Evolutionary conservation across 2,888 invertebrate species (phyloP).

Genomic region (Noctua janthe): DNA sequence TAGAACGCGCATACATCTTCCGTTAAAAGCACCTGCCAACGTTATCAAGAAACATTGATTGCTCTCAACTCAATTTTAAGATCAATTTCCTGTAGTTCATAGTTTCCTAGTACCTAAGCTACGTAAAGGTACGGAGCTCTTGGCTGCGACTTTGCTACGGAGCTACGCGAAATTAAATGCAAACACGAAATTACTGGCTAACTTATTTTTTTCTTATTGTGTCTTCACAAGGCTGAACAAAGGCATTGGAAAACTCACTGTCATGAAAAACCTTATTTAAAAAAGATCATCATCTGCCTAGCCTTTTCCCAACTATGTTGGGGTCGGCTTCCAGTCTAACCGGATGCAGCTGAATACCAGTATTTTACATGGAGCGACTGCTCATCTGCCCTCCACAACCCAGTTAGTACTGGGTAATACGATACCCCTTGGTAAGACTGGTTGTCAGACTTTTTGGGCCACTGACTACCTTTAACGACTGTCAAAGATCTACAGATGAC

Average conservation of each 20-base stretch:
- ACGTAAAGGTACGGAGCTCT: background rate
- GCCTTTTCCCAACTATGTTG: too few relatives aligned
- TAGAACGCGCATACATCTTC: constrained; percentile 15
- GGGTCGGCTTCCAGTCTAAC: too few relatives aligned
- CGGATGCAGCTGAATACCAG: too few relatives aligned
- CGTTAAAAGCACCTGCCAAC: constrained; percentile 35
- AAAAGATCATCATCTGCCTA: background rate
- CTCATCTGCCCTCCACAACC: too few relatives aligned
- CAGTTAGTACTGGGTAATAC: too few relatives aligned
- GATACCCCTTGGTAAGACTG: too few relatives aligned
- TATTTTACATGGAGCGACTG: too few relatives aligned
- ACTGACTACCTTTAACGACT: too few relatives aligned
- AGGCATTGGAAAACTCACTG: background rate
- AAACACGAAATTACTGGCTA: background rate
- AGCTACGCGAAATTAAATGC: background rate
- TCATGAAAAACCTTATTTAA: background rate
- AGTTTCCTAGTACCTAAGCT: constrained; percentile 36
- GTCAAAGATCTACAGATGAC: too few relatives aligned
- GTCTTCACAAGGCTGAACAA: background rate
- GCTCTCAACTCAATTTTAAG: constrained; percentile 55
- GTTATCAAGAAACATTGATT: constrained; percentile 63
- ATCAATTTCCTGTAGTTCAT: constrained; percentile 61
- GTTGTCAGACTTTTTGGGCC: too few relatives aligned
- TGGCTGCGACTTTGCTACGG: background rate
- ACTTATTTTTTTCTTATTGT: background rate